A percentile compares a stretch with the other conserved stretches of the same genome.
phyloP scores from a whole-genome alignment of 1,140 invertebrate genomes.

The Drusus annulatus region DNA sequence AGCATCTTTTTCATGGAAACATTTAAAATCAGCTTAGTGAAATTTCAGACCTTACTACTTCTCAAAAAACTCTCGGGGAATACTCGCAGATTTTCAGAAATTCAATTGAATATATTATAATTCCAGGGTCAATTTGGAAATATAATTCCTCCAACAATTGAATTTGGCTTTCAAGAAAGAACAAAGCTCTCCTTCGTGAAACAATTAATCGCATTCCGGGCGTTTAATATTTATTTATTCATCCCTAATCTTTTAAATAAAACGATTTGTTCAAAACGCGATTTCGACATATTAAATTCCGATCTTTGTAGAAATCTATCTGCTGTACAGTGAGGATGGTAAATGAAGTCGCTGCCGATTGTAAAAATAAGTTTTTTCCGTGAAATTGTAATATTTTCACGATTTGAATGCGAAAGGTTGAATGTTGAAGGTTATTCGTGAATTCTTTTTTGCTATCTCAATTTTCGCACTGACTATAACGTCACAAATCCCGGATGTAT shows the following conservation, averaged over 20 bases:
- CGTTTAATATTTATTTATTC: conserved; percentile 10
- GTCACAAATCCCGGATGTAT: too few relatives aligned
- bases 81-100: neutral
- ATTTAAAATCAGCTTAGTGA: too few relatives aligned
- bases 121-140: conserved; percentile 7
- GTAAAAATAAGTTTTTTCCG: too few relatives aligned
- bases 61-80: too few relatives aligned
- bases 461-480: too few relatives aligned
- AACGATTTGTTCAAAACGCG: conserved; percentile 13
- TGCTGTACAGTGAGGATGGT: neutral
- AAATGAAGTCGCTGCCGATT: too few relatives aligned
- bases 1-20: too few relatives aligned
- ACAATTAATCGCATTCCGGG: conserved; percentile 5
- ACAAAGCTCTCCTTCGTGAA: neutral
- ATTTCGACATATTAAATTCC: conserved; percentile 1
- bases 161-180: conserved; percentile 8
- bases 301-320: neutral
- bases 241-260: conserved; percentile 8
- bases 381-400: too few relatives aligned
- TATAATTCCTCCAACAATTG: conserved; percentile 10
- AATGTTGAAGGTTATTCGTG: too few relatives aligned
- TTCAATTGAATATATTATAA: conserved; percentile 1
- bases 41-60: too few relatives aligned
- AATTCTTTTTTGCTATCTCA: too few relatives aligned
- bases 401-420: too few relatives aligned